Conservation (phyloP, 2,113 vertebrate species). For the Perca flavescens region DNA sequence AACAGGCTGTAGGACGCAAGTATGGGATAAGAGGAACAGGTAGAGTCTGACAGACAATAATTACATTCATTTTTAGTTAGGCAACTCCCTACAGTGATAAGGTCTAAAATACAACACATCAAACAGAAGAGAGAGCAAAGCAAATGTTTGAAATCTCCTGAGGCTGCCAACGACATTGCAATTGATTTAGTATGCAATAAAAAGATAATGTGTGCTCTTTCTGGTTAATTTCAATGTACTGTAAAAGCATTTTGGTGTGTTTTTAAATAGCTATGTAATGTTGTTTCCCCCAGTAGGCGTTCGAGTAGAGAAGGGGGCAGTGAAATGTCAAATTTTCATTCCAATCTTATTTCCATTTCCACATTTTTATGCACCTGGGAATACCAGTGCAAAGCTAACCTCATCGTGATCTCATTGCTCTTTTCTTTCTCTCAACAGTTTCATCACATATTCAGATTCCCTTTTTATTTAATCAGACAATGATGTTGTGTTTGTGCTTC, state of each 20-base stretch:
- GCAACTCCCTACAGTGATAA: conserved; percentile 48
- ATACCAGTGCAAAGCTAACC: conserved; percentile 23
- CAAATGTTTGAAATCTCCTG: conserved; percentile 19
- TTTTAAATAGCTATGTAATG: conserved; percentile 38
- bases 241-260: conserved; percentile 22
- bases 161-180: conserved; percentile 28
- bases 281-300: conserved; percentile 29
- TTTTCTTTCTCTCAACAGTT: conserved; percentile 9
- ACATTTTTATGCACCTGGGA: conserved; percentile 46
- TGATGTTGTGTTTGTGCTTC: conserved; percentile 34
- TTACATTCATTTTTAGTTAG: conserved; percentile 42
- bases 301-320: conserved; percentile 6
- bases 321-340: conserved; percentile 47
- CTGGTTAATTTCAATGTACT: conserved; percentile 37
- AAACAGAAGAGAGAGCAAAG: conserved; percentile 38
- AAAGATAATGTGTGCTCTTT: conserved; percentile 2
- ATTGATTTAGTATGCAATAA: conserved; percentile 38
- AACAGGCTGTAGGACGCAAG: conserved; percentile 5
- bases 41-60: conserved; percentile 37
- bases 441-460: conserved; percentile 38
- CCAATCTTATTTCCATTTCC: conserved; percentile 52
- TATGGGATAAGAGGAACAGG: conserved; percentile 21
- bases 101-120: conserved; percentile 56
- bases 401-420: conserved; percentile 11
- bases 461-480: conserved; percentile 41